These are phyloP conservation scores for Pholis gunnellus DNA, from an alignment of 2,113 vertebrate genomes.

Conservation along the genomic window DNA sequence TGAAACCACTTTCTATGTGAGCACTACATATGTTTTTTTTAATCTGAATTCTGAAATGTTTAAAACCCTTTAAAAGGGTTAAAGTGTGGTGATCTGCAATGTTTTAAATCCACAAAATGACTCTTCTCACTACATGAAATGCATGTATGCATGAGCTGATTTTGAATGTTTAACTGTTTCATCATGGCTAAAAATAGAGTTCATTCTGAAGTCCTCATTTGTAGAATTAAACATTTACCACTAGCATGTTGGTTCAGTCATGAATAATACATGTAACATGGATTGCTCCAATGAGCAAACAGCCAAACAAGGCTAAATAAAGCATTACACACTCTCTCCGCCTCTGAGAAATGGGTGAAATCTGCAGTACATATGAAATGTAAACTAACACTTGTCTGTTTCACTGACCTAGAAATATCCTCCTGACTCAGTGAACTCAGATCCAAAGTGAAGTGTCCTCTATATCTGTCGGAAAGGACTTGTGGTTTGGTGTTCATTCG, in stretches of 20 bases:
- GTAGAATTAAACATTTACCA: slow-evolving; percentile 65
- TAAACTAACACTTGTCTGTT: slow-evolving; percentile 38
- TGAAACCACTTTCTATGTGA: background rate
- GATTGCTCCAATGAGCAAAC: slow-evolving; percentile 25
- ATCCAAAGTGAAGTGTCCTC: slow-evolving; percentile 57
- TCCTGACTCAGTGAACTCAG: slow-evolving; percentile 42
- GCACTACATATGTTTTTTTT: background rate
- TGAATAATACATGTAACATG: slow-evolving; percentile 58
- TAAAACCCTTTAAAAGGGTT: background rate
- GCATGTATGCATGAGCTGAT: background rate
- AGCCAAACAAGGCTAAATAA: slow-evolving; percentile 31
- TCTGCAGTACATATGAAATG: slow-evolving; percentile 35
- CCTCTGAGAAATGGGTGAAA: slow-evolving; percentile 8
- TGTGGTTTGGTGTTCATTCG: slow-evolving; percentile 27
- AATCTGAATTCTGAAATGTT: background rate
- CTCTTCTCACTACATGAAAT: background rate
- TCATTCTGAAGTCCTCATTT: slow-evolving; percentile 27
- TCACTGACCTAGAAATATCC: slow-evolving; percentile 71
- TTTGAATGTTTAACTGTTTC: slow-evolving; percentile 3
- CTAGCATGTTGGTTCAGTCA: slow-evolving; percentile 12
- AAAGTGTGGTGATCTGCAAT: background rate
- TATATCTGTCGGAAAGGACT: slow-evolving; percentile 54
- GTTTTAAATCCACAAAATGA: background rate
- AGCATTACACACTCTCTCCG: slow-evolving; percentile 3
- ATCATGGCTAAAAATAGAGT: slow-evolving; percentile 45